Percentiles rank a stretch among this genome's conserved stretches.
Evolutionary conservation across 2,888 invertebrate species (phyloP).

Genomic region (Choreutis nemorana): DNA sequence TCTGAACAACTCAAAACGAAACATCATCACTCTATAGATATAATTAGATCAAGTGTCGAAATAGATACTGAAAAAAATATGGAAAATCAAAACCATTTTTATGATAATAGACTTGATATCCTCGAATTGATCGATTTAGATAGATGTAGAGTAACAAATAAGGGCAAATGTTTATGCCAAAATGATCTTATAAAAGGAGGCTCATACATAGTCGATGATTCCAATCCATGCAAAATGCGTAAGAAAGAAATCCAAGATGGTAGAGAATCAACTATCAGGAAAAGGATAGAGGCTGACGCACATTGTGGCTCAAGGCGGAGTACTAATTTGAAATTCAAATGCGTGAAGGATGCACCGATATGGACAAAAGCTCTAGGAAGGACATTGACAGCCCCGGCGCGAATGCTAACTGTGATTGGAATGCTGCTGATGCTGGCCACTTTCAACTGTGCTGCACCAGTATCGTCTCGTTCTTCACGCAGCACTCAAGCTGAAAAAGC

Average conservation of each 20-base stretch:
- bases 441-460: conserved; percentile 35
- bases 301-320: conserved; percentile 38
- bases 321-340: conserved; percentile 55
- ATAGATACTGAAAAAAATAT: conserved; percentile 24
- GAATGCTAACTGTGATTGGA: conserved; percentile 29
- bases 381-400: conserved; percentile 43
- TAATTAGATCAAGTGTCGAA: conserved; percentile 16
- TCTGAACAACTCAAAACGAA: conserved; percentile 8
- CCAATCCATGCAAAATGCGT: conserved; percentile 30
- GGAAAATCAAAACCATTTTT: conserved; percentile 40
- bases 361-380: conserved; percentile 35
- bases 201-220: conserved; percentile 20
- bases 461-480: conserved; percentile 24
- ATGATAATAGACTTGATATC: conserved; percentile 37
- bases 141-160: conserved; percentile 41
- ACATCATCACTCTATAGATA: conserved; percentile 15
- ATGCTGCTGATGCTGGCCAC: conserved; percentile 39
- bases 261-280: conserved; percentile 44
- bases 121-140: conserved; percentile 49
- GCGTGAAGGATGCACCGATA: conserved; percentile 30
- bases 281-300: conserved; percentile 37
- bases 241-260: conserved; percentile 41
- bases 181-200: conserved; percentile 31
- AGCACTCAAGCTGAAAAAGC: conserved; percentile 32
- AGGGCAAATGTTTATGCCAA: conserved; percentile 27